phyloP scores from a whole-genome alignment of 2,888 invertebrate species.

The Andrena bicolor region DNA sequence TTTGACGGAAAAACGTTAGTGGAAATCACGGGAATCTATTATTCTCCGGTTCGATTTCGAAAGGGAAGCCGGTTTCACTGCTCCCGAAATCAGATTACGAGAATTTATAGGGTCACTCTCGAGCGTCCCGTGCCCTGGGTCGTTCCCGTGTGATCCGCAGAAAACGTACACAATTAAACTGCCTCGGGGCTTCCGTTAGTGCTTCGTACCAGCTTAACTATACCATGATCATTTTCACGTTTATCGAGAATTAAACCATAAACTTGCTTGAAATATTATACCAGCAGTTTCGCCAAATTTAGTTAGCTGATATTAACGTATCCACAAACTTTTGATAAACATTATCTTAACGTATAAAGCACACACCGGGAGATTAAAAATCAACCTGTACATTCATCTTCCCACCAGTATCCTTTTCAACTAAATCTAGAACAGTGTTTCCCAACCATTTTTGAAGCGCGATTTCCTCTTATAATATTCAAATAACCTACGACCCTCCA shows the following conservation, averaged over 20 bases:
- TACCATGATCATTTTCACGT: conserved; percentile 39
- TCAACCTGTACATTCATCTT: too few relatives aligned
- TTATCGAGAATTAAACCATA: conserved; percentile 16
- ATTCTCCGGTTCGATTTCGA: conserved; percentile 71
- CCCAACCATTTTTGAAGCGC: too few relatives aligned
- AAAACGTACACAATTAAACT: conserved; percentile 72
- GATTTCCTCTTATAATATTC: too few relatives aligned
- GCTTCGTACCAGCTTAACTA: conserved; percentile 40
- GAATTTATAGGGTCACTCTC: conserved; percentile 80
- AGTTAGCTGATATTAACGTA: neutral
- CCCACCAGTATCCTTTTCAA: too few relatives aligned
- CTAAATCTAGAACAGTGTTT: too few relatives aligned
- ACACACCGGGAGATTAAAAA: too few relatives aligned
- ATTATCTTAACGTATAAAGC: neutral
- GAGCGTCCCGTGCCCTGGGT: conserved; percentile 34
- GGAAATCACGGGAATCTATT: conserved; percentile 71
- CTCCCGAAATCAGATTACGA: conserved; percentile 78
- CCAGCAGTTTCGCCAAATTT: neutral
- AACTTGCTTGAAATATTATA: neutral
- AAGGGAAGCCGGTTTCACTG: conserved; percentile 66
- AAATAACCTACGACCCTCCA: too few relatives aligned
- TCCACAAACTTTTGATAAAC: neutral
- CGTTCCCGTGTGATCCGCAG: conserved; percentile 67
- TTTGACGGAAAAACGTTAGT: conserved; percentile 41
- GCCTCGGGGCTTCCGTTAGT: conserved; percentile 51